Conservation (phyloP, 1,140 invertebrate genomes). For the Drosophila oshimai region DNA sequence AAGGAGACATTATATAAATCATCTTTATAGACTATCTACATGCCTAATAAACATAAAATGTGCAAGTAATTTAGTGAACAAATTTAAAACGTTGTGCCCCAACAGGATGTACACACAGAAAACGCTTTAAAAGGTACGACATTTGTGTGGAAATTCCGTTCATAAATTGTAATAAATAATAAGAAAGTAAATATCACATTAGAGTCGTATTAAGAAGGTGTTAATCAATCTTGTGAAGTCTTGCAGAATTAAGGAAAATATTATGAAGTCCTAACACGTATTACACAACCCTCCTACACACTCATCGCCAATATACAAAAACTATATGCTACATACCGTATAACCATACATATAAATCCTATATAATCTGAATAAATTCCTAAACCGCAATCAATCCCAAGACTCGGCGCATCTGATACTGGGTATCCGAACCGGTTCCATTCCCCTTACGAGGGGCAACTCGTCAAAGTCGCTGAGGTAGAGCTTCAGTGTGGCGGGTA, state of each 20-base stretch:
- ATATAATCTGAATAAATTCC: conserved; percentile 60
- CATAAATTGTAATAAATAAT: conserved; percentile 9
- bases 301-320: conserved; percentile 44
- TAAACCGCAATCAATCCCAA: conserved; percentile 53
- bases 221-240: background rate
- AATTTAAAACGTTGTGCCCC: background rate
- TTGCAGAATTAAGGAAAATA: conserved; percentile 6
- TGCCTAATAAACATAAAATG: conserved; percentile 44
- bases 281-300: conserved; percentile 5
- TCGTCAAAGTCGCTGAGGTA: conserved; percentile 69
- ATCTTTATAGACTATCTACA: conserved; percentile 28
- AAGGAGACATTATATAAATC: conserved; percentile 19
- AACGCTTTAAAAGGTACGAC: background rate
- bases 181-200: conserved; percentile 41
- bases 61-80: conserved; percentile 28
- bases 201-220: conserved; percentile 18
- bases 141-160: background rate
- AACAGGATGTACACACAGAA: background rate
- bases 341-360: conserved; percentile 14
- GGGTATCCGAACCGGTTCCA: background rate
- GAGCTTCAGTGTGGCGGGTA: conserved; percentile 57
- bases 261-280: background rate
- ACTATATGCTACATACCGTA: conserved; percentile 40
- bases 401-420: conserved; percentile 23
- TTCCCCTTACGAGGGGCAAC: conserved; percentile 31